Base-by-base conservation (phyloP, 2,797 vertebrate species). In the Neopelma chrysocephalum region DNA sequence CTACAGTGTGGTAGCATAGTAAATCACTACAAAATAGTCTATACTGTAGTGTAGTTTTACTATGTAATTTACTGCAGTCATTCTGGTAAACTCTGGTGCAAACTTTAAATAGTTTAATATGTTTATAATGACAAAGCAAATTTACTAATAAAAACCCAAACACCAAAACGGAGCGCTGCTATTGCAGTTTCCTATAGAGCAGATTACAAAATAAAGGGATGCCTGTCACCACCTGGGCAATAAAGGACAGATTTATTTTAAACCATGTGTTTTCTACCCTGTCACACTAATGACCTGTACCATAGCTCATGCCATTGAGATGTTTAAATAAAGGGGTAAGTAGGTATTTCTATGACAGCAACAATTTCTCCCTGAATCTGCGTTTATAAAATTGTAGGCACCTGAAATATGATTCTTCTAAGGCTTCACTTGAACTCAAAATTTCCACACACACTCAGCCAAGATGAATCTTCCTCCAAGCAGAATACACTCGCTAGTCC, bases 391-490 rank as follows among this genome's bases (percentile, higher is more conserved):
- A 77, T n/a, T 73, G 71, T 81, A 91, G 66, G 61, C 43, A 76
- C 26, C 36, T 93, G 88, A 93, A 94, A 94, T 92, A 83, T 53
- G 43, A 76, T 79, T 84, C 69, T 93, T 91, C 85, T 96, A 66
- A 91, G 43, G 19, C 42, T 93, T 82, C 71, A 72, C 86, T 92
- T 58, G 89, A 93, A 87, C 90, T 96, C 90, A 94, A 54, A 91
- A 81, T 92, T 94, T 87, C 23, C 70, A 8, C 90, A 27, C 45
- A 83, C 34, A 66, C n/a, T 75, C 11, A 87, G 81, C 88, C 87
- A 87, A 96, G 92, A 94, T 93, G 94, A 94, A 94, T 95, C 78
- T 92, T 92, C 92, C 96, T 96, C 85, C 89, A 93, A 96, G 96
- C 82, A 94, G 89, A 95, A 93, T 90, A 78, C 71, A 92, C 91